A percentile compares a stretch with the other conserved stretches of the same genome.
Conservation (phyloP, 2,888 invertebrate species). For the Hyles lineata region DNA sequence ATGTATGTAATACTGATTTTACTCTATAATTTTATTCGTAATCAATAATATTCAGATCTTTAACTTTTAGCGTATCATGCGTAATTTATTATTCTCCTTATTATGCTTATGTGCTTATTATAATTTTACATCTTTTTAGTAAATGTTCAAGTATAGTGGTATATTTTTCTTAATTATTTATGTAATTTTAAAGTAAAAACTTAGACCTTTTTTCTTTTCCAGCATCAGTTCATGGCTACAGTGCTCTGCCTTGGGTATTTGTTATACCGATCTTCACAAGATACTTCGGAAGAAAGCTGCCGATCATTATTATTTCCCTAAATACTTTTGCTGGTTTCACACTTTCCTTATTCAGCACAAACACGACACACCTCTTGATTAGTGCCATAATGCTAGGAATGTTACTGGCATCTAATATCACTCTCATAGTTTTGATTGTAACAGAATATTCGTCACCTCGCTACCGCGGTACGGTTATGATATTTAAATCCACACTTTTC, state of each 20-base stretch:
- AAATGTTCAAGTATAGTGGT: too few species aligned
- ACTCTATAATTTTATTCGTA: too few species aligned
- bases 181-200: too few species aligned
- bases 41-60: too few species aligned
- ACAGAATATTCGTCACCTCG: conserved; percentile 59
- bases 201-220: conserved; percentile 38
- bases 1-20: too few species aligned
- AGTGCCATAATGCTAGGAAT: conserved; percentile 57
- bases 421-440: conserved; percentile 55
- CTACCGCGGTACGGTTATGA: conserved; percentile 58
- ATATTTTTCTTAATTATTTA: too few species aligned
- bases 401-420: conserved; percentile 53
- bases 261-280: conserved; percentile 53
- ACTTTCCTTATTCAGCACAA: conserved; percentile 55
- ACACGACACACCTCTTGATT: conserved; percentile 50
- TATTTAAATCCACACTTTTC: conserved; percentile 58
- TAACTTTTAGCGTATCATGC: too few species aligned
- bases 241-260: conserved; percentile 53
- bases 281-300: conserved; percentile 52
- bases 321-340: conserved; percentile 51
- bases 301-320: conserved; percentile 49
- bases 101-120: too few species aligned
- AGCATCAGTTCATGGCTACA: conserved; percentile 59
- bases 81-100: too few species aligned
- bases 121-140: too few species aligned